Evolutionary conservation across 2,797 vertebrate genomes (phyloP).

Genomic region (Manis crassicaudata): DNA sequence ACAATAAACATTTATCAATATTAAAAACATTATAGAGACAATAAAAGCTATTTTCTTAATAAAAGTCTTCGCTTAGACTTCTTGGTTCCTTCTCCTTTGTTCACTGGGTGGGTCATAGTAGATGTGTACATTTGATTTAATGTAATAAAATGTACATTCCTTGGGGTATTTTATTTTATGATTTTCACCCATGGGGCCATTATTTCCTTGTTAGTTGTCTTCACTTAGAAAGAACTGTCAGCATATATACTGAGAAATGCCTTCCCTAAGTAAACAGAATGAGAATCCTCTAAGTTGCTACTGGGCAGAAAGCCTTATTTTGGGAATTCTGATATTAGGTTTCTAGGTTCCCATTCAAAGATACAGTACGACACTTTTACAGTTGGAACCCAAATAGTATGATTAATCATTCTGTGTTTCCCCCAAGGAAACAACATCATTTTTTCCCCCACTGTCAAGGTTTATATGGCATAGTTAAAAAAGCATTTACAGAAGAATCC

Average conservation of each 20-base stretch:
- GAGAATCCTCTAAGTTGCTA: not conserved
- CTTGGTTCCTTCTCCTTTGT: slow-evolving; percentile 33
- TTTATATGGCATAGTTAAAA: not conserved
- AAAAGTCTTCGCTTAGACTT: slow-evolving; percentile 66
- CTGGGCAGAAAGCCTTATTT: not conserved
- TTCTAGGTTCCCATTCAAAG: not conserved
- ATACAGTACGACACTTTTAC: not conserved
- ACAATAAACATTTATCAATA: slow-evolving; percentile 56
- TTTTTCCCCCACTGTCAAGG: not conserved
- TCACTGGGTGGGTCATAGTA: slow-evolving; percentile 49
- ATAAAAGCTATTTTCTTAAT: slow-evolving; percentile 65
- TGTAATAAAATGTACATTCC: slow-evolving; percentile 64
- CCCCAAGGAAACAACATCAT: not conserved
- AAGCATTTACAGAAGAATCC: not conserved
- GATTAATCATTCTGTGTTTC: not conserved
- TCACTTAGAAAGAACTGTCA: slow-evolving; percentile 47
- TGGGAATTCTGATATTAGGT: not conserved
- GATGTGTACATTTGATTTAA: slow-evolving; percentile 71
- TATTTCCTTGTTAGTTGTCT: slow-evolving; percentile 70
- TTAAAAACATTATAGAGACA: slow-evolving; percentile 40
- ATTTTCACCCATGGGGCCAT: slow-evolving; percentile 57
- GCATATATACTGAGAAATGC: slow-evolving; percentile 24
- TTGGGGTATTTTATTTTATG: slow-evolving; percentile 57
- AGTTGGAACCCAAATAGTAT: not conserved
- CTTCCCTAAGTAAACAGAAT: not conserved